A percentile compares a stretch with the other conserved stretches of the same genome.
These are phyloP conservation scores for Lathronympha strigana DNA, from an alignment of 2,888 invertebrate genomes.

Conservation along the genomic window DNA sequence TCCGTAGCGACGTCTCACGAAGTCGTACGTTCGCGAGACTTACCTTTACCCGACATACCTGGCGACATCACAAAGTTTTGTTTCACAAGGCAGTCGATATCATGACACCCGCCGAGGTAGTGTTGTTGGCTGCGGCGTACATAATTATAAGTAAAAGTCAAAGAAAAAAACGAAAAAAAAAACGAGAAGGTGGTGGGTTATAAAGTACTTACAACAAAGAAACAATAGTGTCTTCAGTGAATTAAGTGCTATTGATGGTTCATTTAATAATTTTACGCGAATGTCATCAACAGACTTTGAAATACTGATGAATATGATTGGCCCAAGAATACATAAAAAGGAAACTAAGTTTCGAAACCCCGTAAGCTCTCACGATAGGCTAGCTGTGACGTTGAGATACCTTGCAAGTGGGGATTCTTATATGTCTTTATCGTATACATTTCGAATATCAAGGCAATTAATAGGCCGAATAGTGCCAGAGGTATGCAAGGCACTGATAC, in stretches of 20 bases:
- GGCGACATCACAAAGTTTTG: no score
- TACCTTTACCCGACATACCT: no score
- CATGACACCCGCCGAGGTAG: slow-evolving; percentile 31
- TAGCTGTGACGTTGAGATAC: slow-evolving; percentile 42
- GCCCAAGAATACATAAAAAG: slow-evolving; percentile 33
- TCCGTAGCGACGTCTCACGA: no score
- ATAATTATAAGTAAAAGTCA: slow-evolving; percentile 27
- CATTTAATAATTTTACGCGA: slow-evolving; percentile 25
- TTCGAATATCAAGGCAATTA: slow-evolving; percentile 48
- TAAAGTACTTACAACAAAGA: slow-evolving; percentile 25
- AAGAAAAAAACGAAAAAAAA: slow-evolving; percentile 14
- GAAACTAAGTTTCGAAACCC: slow-evolving; percentile 43
- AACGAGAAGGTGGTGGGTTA: slow-evolving; percentile 15
- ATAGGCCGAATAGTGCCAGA: slow-evolving; percentile 44
- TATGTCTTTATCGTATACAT: slow-evolving; percentile 45
- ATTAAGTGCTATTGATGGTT: slow-evolving; percentile 21
- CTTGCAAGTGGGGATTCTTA: slow-evolving; percentile 42
- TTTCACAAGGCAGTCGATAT: no score
- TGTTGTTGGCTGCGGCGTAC: slow-evolving; percentile 33
- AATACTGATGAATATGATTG: slow-evolving; percentile 31
- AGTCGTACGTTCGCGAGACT: no score
- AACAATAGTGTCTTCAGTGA: slow-evolving; percentile 21
- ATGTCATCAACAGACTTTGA: slow-evolving; percentile 27
- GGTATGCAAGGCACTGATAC: slow-evolving; percentile 41
- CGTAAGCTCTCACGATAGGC: slow-evolving; percentile 31